phyloP scores from a whole-genome alignment of 2,797 vertebrate species.

The Sphenodon punctatus region DNA sequence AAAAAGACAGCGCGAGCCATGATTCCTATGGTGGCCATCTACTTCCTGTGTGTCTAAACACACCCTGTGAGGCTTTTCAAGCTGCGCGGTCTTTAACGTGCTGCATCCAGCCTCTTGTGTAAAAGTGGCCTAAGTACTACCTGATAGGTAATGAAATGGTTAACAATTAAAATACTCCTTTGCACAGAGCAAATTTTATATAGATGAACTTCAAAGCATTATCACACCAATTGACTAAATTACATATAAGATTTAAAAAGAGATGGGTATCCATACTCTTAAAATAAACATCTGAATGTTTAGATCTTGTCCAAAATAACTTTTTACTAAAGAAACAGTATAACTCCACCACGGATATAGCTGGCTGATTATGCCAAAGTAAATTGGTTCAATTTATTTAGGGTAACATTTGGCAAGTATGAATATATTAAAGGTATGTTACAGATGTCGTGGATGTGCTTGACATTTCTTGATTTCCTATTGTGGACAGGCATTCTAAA shows the following conservation, averaged over 20 bases:
- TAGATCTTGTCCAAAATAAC: neutral
- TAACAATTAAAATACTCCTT: neutral
- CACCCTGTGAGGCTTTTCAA: too few species aligned
- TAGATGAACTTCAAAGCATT: neutral
- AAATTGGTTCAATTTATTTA: neutral
- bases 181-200: neutral
- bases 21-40: too few species aligned
- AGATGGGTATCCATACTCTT: neutral
- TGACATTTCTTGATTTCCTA: too few species aligned
- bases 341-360: neutral
- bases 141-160: neutral
- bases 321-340: neutral
- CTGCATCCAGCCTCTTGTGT: too few species aligned
- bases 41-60: too few species aligned
- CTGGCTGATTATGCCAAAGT: neutral
- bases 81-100: too few species aligned
- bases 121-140: neutral
- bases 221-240: neutral
- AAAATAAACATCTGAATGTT: neutral
- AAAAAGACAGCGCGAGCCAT: too few species aligned
- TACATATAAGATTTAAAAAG: neutral
- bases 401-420: neutral
- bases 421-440: neutral
- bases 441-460: too few species aligned
- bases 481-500: neutral